These are phyloP conservation scores for Cyprinodon diabolis DNA, from an alignment of 2,797 vertebrate species.

Conservation along the genomic window DNA sequence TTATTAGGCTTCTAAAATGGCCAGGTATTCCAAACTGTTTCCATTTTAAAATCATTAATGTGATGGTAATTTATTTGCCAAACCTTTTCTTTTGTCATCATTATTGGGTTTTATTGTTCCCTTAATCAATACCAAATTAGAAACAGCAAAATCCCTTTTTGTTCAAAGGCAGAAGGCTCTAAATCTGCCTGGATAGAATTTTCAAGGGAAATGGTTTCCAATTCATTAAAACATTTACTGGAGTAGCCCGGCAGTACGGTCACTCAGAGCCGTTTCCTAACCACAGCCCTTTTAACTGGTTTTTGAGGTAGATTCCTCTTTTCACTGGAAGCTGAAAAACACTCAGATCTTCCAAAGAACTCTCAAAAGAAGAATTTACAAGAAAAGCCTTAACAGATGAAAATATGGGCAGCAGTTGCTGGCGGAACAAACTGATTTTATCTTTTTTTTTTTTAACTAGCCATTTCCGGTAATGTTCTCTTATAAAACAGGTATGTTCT, in stretches of 20 bases:
- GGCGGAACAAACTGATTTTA: conserved; percentile 15
- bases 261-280: conserved; percentile 41
- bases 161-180: conserved; percentile 49
- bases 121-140: conserved; percentile 32
- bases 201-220: conserved; percentile 59
- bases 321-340: conserved; percentile 53
- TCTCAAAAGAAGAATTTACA: conserved; percentile 46
- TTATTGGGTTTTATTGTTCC: conserved; percentile 16
- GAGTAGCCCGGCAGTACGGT: conserved; percentile 33
- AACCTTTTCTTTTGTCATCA: conserved; percentile 9
- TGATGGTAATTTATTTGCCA: background rate
- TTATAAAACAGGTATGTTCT: background rate
- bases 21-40: background rate
- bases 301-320: conserved; percentile 53
- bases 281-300: conserved; percentile 67
- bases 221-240: conserved; percentile 54
- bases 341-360: conserved; percentile 45
- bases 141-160: conserved; percentile 18
- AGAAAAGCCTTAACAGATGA: conserved; percentile 32
- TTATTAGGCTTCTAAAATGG: background rate
- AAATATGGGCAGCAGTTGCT: conserved; percentile 19
- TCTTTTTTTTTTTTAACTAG: conserved; percentile 8
- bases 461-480: background rate
- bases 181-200: conserved; percentile 62
- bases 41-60: background rate